Base-by-base conservation (phyloP, 2,888 invertebrate species). In the Strigamia maritima region DNA sequence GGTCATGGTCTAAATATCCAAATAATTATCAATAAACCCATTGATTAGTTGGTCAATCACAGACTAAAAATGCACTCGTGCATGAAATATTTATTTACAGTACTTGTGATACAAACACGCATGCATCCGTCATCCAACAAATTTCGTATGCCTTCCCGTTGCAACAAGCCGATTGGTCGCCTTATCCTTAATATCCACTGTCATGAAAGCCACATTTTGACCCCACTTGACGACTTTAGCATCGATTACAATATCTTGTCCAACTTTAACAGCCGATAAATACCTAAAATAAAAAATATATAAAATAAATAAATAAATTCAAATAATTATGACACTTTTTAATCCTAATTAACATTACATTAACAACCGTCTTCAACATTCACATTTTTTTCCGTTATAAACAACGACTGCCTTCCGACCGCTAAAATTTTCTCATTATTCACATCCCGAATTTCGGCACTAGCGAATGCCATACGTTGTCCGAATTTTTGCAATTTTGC, bases 121-220 rank as follows among this genome's bases (percentile, higher is more conserved):
- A n/a, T n/a, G n/a, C n/a, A n/a, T n/a, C n/a, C n/a, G n/a, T n/a
- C n/a, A 40, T 40, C 8, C 14, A 40, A 75, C 26, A 28, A 26
- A 76, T 80, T 87, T 87, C 1, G 86, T 86, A 82, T 87, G 87
- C 80, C 85, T 84, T 70, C 86, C 87, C 24, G 85, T 85, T n/a
- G 87, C 87, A 44, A 87, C 79, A 54, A 87, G 80, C n/a, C 81
- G 80, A 8, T 85, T 85, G 80, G 84, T 84, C 24, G 81, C 76
- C 81, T 87, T 87, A 35, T 84, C 84, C 54, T 80, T 85, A 54
- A 87, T 83, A 77, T 87, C 86, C n/a, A 86, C 86, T 19, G 83
- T 81, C 16, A 86, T 82, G 81, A 86, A 86, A 2, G 86, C 86
- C 76, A 87, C 79, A 22, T 83, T 83, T 60, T 83, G 83, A 3